phyloP scores from a whole-genome alignment of 1,140 invertebrate genomes.

The Eupristina koningsbergeri region DNA sequence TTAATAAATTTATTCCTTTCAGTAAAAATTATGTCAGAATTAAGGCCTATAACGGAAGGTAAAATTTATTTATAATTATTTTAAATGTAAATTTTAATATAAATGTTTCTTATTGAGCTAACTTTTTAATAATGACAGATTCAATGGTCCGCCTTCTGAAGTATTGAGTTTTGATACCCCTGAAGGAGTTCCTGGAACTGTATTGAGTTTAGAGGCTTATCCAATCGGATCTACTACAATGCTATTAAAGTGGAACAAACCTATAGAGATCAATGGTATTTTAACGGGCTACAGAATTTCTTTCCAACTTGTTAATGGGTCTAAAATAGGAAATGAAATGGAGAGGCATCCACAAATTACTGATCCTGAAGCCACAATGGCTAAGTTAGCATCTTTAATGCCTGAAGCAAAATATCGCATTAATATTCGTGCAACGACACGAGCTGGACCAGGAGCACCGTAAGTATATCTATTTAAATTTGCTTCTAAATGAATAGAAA shows the following conservation, averaged over 20 bases:
- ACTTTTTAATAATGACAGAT: constrained; percentile 66
- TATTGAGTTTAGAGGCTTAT: constrained; percentile 86
- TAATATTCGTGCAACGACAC: constrained; percentile 86
- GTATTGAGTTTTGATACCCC: constrained; percentile 89
- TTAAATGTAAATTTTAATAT: constrained; percentile 2
- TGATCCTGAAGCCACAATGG: constrained; percentile 83
- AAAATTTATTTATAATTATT: constrained; percentile 39
- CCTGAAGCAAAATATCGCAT: constrained; percentile 92
- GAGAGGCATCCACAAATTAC: constrained; percentile 84
- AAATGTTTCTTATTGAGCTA: background rate
- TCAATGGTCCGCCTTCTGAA: constrained; percentile 92
- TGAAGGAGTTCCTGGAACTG: constrained; percentile 93
- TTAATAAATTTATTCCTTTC: constrained; percentile 90
- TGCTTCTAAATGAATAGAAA: too few species aligned
- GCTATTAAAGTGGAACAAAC: constrained; percentile 91
- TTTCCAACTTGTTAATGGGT: constrained; percentile 86
- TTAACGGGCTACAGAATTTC: constrained; percentile 94
- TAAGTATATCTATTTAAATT: too few species aligned
- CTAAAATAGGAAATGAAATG: constrained; percentile 78
- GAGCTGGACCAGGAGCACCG: constrained; percentile 86
- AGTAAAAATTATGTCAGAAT: constrained; percentile 92
- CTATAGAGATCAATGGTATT: constrained; percentile 93
- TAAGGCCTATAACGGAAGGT: constrained; percentile 89
- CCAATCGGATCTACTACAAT: constrained; percentile 92
- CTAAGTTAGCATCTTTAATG: constrained; percentile 88